Conservation (phyloP, 2,888 invertebrate genomes). For the Scaptomyza cyrtandrae region DNA sequence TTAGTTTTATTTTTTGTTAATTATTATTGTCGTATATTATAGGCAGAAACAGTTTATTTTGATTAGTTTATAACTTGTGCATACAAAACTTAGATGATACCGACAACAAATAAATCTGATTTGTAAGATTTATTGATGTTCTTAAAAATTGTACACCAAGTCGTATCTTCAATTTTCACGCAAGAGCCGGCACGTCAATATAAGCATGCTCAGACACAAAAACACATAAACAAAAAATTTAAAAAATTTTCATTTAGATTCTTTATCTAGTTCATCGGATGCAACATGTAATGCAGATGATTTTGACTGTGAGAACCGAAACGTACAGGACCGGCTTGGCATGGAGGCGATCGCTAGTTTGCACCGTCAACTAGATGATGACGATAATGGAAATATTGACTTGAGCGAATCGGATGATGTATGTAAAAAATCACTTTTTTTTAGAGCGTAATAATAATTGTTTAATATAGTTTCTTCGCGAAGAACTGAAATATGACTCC, state of each 20-base stretch:
- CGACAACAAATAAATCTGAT: too few species aligned
- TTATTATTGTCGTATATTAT: too few species aligned
- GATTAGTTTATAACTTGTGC: too few species aligned
- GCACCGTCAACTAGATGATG: slow-evolving; percentile 98
- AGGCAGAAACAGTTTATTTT: too few species aligned
- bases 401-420: slow-evolving; percentile 99
- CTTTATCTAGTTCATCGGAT: slow-evolving; percentile 82
- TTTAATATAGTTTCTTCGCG: slow-evolving; percentile 92
- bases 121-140: too few species aligned
- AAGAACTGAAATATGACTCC: slow-evolving; percentile 97
- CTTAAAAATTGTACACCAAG: too few species aligned
- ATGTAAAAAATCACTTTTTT: slow-evolving; percentile 82
- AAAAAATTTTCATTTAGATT: slow-evolving; percentile 54
- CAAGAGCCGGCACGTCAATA: neutral
- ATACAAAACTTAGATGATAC: too few species aligned
- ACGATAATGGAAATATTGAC: slow-evolving; percentile 98
- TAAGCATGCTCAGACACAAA: neutral
- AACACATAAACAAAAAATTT: neutral
- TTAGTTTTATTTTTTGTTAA: too few species aligned
- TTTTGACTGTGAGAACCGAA: slow-evolving; percentile 89
- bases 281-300: slow-evolving; percentile 87
- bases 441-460: neutral
- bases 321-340: slow-evolving; percentile 92
- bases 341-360: slow-evolving; percentile 96
- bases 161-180: too few species aligned